Conservation (phyloP, 2,797 vertebrate genomes). For the Choloepus didactylus region DNA sequence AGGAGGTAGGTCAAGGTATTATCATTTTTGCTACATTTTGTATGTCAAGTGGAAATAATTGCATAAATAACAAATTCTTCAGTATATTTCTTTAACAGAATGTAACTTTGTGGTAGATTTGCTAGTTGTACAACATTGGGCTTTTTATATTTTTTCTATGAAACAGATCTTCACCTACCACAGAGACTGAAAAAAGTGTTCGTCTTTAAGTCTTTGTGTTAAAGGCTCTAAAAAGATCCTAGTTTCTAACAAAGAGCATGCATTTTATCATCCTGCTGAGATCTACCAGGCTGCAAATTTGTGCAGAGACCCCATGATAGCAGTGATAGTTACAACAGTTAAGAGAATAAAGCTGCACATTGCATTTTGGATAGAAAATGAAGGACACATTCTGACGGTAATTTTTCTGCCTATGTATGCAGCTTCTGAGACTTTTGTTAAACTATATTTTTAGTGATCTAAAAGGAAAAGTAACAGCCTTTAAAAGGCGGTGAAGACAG, state of each 20-base stretch:
- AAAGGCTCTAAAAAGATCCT: slow-evolving; percentile 50
- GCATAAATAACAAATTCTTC: neutral
- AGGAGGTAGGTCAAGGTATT: neutral
- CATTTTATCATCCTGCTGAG: slow-evolving; percentile 65
- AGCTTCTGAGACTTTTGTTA: slow-evolving; percentile 14
- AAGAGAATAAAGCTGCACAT: neutral
- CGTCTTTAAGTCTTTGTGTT: slow-evolving; percentile 23
- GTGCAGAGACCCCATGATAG: slow-evolving; percentile 4
- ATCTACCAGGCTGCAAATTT: slow-evolving; percentile 55
- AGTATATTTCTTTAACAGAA: neutral
- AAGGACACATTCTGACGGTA: neutral
- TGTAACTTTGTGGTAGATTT: neutral
- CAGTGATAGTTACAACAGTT: neutral
- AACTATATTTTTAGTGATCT: slow-evolving; percentile 64
- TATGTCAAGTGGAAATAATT: neutral
- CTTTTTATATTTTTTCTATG: neutral
- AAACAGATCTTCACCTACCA: slow-evolving; percentile 21
- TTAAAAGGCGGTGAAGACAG: slow-evolving; percentile 53
- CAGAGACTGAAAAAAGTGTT: slow-evolving; percentile 9
- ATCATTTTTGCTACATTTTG: neutral
- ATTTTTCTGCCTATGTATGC: slow-evolving; percentile 55
- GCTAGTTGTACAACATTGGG: neutral
- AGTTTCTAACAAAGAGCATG: slow-evolving; percentile 52
- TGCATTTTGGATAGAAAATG: slow-evolving; percentile 2
- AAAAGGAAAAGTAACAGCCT: slow-evolving; percentile 67